Evolutionary conservation across 2,888 invertebrate species (phyloP).

Genomic region (Branchipolynoe longqiensis): DNA sequence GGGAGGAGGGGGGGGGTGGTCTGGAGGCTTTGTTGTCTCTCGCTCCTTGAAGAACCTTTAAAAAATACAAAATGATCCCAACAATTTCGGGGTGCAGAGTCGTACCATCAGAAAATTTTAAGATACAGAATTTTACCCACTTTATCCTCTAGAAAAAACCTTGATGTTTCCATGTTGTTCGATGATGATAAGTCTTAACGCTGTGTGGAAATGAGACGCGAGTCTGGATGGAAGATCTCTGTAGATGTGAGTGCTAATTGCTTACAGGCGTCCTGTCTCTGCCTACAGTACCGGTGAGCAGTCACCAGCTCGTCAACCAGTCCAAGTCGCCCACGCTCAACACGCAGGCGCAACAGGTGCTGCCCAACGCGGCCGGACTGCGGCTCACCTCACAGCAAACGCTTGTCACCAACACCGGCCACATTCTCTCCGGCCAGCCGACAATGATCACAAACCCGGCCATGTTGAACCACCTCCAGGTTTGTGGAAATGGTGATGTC

Average conservation of each 20-base stretch:
- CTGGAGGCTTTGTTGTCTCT: no score
- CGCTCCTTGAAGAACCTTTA: no score
- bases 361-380: conserved; percentile 69
- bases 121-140: no score
- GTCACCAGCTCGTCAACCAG: conserved; percentile 70
- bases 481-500: no score
- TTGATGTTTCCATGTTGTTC: no score
- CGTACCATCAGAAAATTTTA: no score
- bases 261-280: conserved; percentile 67
- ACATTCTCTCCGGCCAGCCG: conserved; percentile 63
- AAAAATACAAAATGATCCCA: no score
- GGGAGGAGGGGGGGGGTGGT: no score
- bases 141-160: no score
- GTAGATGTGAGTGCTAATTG: conserved; percentile 1
- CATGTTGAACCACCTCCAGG: conserved; percentile 70
- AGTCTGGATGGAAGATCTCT: not conserved
- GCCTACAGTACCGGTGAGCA: conserved; percentile 64
- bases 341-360: conserved; percentile 73
- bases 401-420: conserved; percentile 58
- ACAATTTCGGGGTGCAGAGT: no score
- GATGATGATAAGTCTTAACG: not conserved
- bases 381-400: conserved; percentile 53
- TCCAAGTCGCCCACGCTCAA: conserved; percentile 71
- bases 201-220: not conserved
- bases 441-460: conserved; percentile 75